These are phyloP conservation scores for Jordanella pulchra DNA, from an alignment of 2,797 vertebrate species.

Conservation along the genomic window DNA sequence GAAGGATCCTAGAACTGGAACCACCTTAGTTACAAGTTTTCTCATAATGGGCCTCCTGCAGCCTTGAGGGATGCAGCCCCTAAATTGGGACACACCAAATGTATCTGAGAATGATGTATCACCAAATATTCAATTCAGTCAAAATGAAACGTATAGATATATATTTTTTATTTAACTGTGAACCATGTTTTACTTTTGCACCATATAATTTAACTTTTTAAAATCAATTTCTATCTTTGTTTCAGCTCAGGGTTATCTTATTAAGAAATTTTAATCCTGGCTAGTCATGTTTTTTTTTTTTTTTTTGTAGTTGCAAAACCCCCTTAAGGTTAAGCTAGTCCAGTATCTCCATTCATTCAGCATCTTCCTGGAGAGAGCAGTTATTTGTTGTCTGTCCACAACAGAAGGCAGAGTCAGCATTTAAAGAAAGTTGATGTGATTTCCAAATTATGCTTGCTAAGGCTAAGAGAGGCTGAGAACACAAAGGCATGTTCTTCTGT, in stretches of 20 bases:
- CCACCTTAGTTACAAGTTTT: too few relatives aligned
- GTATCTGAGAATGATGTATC: too few relatives aligned
- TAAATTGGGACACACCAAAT: too few relatives aligned
- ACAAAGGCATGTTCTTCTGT: constrained; percentile 26
- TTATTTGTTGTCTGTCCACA: constrained; percentile 23
- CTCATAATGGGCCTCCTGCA: too few relatives aligned
- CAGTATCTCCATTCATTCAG: neutral
- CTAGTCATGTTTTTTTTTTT: neutral
- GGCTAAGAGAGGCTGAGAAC: constrained; percentile 23
- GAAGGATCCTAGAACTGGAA: too few relatives aligned
- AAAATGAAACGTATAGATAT: neutral
- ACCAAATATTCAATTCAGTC: neutral
- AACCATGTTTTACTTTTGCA: neutral
- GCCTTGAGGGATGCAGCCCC: too few relatives aligned
- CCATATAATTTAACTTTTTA: neutral
- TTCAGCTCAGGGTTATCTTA: neutral
- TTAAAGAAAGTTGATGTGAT: constrained; percentile 39
- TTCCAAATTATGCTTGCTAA: constrained; percentile 55
- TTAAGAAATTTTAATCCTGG: neutral
- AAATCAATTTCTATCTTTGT: neutral
- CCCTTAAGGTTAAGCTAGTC: neutral
- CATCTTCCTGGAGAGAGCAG: neutral
- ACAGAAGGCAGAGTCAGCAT: constrained; percentile 47
- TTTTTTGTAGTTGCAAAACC: neutral
- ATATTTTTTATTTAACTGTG: neutral